Evolutionary conservation across 1,140 invertebrate genomes (phyloP).

Genomic region (Trachymyrmex cornetzi): DNA sequence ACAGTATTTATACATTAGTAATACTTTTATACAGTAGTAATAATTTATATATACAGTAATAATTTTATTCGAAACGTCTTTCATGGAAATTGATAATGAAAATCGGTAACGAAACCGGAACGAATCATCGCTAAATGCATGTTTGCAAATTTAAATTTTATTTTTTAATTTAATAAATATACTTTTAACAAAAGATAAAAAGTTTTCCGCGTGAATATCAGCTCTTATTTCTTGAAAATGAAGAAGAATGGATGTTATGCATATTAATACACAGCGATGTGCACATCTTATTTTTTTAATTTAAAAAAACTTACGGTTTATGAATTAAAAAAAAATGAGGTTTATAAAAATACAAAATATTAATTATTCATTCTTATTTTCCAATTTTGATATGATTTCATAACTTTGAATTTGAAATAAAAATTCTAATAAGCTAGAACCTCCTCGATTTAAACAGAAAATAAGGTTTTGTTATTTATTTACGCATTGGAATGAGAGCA

Average conservation of each 20-base stretch:
- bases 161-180: neutral
- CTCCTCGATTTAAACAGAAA: conserved; percentile 3
- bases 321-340: neutral
- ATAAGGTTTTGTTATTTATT: conserved; percentile 34
- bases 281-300: neutral
- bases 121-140: neutral
- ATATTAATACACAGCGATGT: neutral
- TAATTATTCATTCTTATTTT: conserved; percentile 11
- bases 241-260: neutral
- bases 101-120: neutral
- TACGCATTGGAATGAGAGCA: conserved; percentile 22
- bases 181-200: neutral
- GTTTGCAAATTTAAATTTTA: neutral
- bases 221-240: neutral
- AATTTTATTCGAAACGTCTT: neutral
- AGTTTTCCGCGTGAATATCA: neutral
- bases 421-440: conserved; percentile 11
- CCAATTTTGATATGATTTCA: neutral
- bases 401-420: neutral
- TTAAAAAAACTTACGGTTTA: neutral
- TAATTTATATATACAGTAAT: neutral
- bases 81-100: neutral
- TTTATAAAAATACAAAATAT: neutral
- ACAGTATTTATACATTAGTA: too few species aligned
- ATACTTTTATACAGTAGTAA: neutral